Percentiles rank a stretch among this genome's conserved stretches.
These are phyloP conservation scores for Daktulosphaira vitifoliae DNA, from an alignment of 1,140 invertebrate species.

Conservation along the genomic window DNA sequence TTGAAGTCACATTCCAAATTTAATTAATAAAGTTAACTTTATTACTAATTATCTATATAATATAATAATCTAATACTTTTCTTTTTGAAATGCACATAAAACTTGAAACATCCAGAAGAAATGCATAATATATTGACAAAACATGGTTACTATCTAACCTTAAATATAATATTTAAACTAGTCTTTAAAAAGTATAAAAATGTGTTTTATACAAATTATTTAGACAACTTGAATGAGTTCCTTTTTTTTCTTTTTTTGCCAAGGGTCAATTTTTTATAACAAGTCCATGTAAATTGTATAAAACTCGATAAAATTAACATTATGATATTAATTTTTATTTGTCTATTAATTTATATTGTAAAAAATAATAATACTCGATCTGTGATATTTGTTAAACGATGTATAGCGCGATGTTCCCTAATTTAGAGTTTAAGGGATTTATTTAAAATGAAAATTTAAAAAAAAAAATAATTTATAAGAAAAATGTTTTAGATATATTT, in stretches of 20 bases:
- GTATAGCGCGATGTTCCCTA: conserved; percentile 33
- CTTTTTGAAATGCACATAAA: conserved; percentile 32
- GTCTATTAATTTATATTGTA: conserved; percentile 34
- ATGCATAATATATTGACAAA: conserved; percentile 34
- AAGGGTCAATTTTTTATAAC: conserved; percentile 34
- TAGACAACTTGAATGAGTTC: conserved; percentile 31
- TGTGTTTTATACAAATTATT: conserved; percentile 31
- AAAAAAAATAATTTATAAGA: neutral
- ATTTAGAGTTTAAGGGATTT: conserved; percentile 34
- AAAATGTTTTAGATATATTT: conserved; percentile 32
- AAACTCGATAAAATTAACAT: conserved; percentile 34
- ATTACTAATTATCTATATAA: conserved; percentile 28
- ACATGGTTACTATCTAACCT: conserved; percentile 33
- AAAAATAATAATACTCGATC: conserved; percentile 34
- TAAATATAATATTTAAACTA: conserved; percentile 31
- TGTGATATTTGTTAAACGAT: conserved; percentile 34
- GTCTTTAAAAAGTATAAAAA: conserved; percentile 33
- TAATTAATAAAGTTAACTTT: conserved; percentile 34
- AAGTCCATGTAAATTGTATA: conserved; percentile 34
- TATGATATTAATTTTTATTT: conserved; percentile 34
- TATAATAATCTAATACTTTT: conserved; percentile 33
- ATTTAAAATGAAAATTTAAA: conserved; percentile 31
- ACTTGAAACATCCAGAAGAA: conserved; percentile 34
- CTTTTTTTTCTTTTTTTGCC: conserved; percentile 32
- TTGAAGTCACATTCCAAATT: conserved; percentile 31